Evolutionary conservation across 2,888 invertebrate genomes (phyloP), one percentile per base, ranked within the genome.

Genomic region (Eupithecia dodoneata): DNA sequence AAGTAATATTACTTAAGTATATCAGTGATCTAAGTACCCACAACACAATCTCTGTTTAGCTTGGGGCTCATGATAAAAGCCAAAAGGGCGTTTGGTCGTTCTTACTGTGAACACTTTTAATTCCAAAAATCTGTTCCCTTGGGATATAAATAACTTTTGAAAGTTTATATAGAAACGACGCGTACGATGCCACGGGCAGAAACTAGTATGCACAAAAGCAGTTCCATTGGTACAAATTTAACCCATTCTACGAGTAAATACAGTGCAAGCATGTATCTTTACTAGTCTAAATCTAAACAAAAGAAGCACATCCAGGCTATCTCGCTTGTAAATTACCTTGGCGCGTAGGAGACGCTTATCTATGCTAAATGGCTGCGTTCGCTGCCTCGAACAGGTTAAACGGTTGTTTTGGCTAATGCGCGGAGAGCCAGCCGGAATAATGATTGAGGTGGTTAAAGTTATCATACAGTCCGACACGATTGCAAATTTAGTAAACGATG

Each of bases 281-380:
- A 42, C 44, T 41, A 15, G 44, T n/a, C 18, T 69, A 69, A 69
- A 69, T 44, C 52, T 70, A 65, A 77, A 76, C 73, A 76, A 78
- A 79, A 79, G 71, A 75, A 79, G 70, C 72, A 75, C 75, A 69
- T 76, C 76, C 76, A 41, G 49, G 66, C 75, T 80, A 71, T 74
- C 75, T 73, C 30, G 82, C 79, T 79, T 85, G 86, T 88, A 87
- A 87, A 87, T 87, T 84, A 85, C 80, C 74, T 9, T 81, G 74
- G 78, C 75, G 80, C 79, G 76, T 76, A 76, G 74, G 80, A 81
- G 84, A 83, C 84, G 84, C 88, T 88, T 88, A 88, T 88, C 88
- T 88, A 87, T 88, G 86, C 83, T 83, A 87, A 88, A 87, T 88
- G 87, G 87, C 86, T 83, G 86, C 86, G 79, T 80, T 76, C 80